Percentiles rank a stretch among this genome's conserved stretches.
Evolutionary conservation across 2,888 invertebrate species (phyloP).

Genomic region (Lepidocyrtoides sp.): DNA sequence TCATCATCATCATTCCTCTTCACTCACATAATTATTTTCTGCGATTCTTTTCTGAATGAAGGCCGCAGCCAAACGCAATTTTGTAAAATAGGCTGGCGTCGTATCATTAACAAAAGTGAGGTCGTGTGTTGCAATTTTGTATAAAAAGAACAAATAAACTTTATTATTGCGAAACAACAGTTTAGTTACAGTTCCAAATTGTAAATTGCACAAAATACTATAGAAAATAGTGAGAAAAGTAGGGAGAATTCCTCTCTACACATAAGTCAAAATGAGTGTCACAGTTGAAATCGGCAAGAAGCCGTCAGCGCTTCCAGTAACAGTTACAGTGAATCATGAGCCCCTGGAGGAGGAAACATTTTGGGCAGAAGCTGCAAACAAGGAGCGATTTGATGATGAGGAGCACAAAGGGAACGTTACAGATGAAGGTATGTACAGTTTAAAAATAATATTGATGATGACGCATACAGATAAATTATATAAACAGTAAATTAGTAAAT

Average conservation of each 20-base stretch:
- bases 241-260: not conserved
- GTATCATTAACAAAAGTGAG: too few relatives aligned
- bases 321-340: conserved; percentile 83
- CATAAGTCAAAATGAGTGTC: conserved; percentile 73
- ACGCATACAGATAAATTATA: not conserved
- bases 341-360: conserved; percentile 84
- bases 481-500: not conserved
- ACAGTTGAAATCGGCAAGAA: conserved; percentile 79
- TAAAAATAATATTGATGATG: not conserved
- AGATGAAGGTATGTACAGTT: conserved; percentile 83
- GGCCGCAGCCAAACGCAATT: not conserved
- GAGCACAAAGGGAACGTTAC: conserved; percentile 85
- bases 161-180: too few relatives aligned
- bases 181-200: not conserved
- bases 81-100: too few relatives aligned
- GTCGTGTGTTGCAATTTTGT: too few relatives aligned
- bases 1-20: too few relatives aligned
- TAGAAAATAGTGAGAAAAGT: not conserved
- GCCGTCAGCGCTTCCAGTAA: conserved; percentile 76
- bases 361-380: conserved; percentile 82
- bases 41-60: not conserved
- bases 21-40: not conserved
- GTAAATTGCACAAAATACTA: not conserved
- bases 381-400: conserved; percentile 84
- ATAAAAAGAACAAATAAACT: too few relatives aligned